Base-by-base conservation (phyloP, 2,113 vertebrate genomes). In the Oophaga pumilio region DNA sequence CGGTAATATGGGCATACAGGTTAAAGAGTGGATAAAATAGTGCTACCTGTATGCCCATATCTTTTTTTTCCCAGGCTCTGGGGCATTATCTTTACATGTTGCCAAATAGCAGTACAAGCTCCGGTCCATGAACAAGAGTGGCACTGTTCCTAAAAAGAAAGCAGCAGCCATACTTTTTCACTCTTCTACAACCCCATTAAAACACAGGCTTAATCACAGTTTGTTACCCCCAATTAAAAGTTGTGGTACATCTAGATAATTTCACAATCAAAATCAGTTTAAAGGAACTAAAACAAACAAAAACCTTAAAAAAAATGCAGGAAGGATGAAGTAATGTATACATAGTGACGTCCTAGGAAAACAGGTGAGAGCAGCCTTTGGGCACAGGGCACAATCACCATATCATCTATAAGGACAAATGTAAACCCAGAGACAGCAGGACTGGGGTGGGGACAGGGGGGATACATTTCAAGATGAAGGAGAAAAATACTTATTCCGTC, bases 221-320 rank as follows among this genome's bases (percentile, higher is more conserved):
- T 62, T 62, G 8, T 8, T 1, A 43, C 49, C 2, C 11, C 73
- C 43, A 43, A 5, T 22, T 76, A 76, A 50, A 50, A 76, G 3
- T 20, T 50, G 56, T 80, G 53, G 53, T 80, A 80, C 53, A 60
- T 82, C 50, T 11, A 43, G 17, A 82, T n/a, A 66, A 52, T 68
- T 64, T 14, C 43, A 53, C 22, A 53, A 26, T 69, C 20, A 26
- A 24, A 53, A 82, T 10, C 24, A 24, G 49, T 68, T 69, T 28
- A 53, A 53, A 64, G 81, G 81, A 69, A 69, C 81, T 68, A 8
- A 8, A 22, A 57, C 53, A 74, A 50, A 82, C 26, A 53, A 24
- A 14, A 81, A 18, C 2, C 22, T 57, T 13, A 56, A 56, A 78
- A 2, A 80, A 60, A 59, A 43, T n/a, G 18, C 66, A 62, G 13